Evolutionary conservation across 2,113 vertebrate species (phyloP).

Genomic region (Oryzias curvinotus): DNA sequence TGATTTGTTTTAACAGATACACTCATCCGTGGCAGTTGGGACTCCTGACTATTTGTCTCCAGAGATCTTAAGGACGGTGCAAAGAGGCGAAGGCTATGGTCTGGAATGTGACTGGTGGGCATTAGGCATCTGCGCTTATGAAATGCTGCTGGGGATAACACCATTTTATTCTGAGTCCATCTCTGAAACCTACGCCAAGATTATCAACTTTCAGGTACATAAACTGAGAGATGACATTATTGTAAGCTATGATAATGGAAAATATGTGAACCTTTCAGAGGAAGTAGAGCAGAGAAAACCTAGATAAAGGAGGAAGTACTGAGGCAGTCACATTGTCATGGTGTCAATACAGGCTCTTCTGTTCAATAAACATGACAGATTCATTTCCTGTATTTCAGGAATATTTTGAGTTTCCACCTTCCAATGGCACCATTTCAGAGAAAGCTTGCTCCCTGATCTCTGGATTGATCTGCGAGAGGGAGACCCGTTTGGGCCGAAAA

Average conservation of each 20-base stretch:
- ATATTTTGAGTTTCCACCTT: slow-evolving; percentile 78
- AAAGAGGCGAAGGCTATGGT: slow-evolving; percentile 78
- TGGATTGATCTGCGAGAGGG: slow-evolving; percentile 80
- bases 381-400: slow-evolving; percentile 66
- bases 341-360: background rate
- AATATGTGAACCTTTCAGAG: too few relatives aligned
- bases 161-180: slow-evolving; percentile 87
- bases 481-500: slow-evolving; percentile 74
- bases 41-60: slow-evolving; percentile 89
- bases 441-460: slow-evolving; percentile 77
- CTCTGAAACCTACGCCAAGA: slow-evolving; percentile 86
- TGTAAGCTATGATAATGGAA: too few relatives aligned
- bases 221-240: background rate
- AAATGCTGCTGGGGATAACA: slow-evolving; percentile 86
- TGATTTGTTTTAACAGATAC: slow-evolving; percentile 68
- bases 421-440: slow-evolving; percentile 68
- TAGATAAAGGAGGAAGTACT: background rate
- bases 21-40: slow-evolving; percentile 82
- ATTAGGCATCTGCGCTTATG: slow-evolving; percentile 84
- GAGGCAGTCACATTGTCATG: background rate
- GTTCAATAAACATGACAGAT: background rate
- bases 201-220: slow-evolving; percentile 83
- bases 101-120: slow-evolving; percentile 92
- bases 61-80: slow-evolving; percentile 84
- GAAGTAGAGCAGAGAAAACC: background rate